These are phyloP conservation scores for Ypsolopha scabrella DNA, from an alignment of 2,888 invertebrate genomes.

Conservation along the genomic window DNA sequence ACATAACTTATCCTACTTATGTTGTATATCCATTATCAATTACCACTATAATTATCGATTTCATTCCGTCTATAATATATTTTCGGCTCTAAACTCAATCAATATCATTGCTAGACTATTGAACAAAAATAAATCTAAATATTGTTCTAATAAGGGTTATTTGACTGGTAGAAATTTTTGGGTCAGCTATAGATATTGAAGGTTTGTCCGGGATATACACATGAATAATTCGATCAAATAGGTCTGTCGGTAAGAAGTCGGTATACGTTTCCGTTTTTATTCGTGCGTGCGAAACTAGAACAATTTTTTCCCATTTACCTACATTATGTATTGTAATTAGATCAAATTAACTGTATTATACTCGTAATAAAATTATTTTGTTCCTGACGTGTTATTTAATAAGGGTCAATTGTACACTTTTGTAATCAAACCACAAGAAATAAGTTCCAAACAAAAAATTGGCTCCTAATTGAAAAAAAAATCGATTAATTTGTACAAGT, in stretches of 20 bases:
- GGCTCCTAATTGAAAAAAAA: too few species aligned
- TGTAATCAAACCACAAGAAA: too few species aligned
- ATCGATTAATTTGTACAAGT: too few species aligned
- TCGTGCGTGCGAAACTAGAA: constrained; percentile 4
- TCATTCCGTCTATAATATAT: constrained; percentile 32
- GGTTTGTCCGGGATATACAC: constrained; percentile 50
- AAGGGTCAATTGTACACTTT: too few species aligned
- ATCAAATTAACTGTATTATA: too few species aligned
- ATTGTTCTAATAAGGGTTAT: constrained; percentile 6
- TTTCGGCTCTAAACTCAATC: constrained; percentile 9
- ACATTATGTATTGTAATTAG: too few species aligned
- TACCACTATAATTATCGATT: constrained; percentile 11
- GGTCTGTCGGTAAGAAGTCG: not conserved
- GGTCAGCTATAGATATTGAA: not conserved
- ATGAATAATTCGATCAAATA: constrained; percentile 48
- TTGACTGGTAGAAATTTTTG: not conserved
- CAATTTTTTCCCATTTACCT: not conserved
- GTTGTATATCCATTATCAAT: constrained; percentile 6
- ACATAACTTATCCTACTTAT: not conserved
- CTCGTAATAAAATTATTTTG: too few species aligned
- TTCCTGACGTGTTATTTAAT: too few species aligned
- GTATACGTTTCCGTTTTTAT: constrained; percentile 11
- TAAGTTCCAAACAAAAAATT: too few species aligned
- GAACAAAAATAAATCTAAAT: constrained; percentile 16
- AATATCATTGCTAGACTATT: constrained; percentile 7